These are phyloP conservation scores for Cephalophus harveyi DNA, from an alignment of 2,113 vertebrate species.

Conservation along the genomic window DNA sequence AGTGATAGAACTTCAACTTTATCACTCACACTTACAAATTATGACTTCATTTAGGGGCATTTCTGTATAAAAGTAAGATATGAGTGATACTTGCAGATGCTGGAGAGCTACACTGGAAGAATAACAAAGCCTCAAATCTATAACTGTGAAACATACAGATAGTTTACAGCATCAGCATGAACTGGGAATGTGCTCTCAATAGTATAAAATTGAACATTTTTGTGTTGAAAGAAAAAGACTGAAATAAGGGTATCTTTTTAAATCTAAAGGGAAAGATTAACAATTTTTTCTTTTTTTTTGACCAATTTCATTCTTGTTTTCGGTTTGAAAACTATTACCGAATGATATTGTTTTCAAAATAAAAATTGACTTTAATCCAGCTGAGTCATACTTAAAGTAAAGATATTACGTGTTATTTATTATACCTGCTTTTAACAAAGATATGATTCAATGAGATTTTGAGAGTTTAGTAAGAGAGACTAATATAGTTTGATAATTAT, in stretches of 20 bases:
- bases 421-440: neutral
- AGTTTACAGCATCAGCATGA: neutral
- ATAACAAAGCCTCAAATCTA: neutral
- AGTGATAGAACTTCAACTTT: neutral
- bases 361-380: neutral
- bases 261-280: neutral
- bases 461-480: neutral
- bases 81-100: neutral
- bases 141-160: neutral
- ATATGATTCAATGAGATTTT: neutral
- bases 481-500: neutral
- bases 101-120: neutral
- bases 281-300: neutral
- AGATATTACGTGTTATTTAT: neutral
- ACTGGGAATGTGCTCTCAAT: neutral
- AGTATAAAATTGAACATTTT: neutral
- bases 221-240: neutral
- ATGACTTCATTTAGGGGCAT: neutral
- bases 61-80: neutral
- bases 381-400: neutral
- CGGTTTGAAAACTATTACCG: neutral
- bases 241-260: neutral
- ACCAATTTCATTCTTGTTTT: slow-evolving; percentile 3
- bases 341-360: neutral
- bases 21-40: neutral